phyloP scores from a whole-genome alignment of 2,113 vertebrate genomes.

The Gopherus flavomarginatus region DNA sequence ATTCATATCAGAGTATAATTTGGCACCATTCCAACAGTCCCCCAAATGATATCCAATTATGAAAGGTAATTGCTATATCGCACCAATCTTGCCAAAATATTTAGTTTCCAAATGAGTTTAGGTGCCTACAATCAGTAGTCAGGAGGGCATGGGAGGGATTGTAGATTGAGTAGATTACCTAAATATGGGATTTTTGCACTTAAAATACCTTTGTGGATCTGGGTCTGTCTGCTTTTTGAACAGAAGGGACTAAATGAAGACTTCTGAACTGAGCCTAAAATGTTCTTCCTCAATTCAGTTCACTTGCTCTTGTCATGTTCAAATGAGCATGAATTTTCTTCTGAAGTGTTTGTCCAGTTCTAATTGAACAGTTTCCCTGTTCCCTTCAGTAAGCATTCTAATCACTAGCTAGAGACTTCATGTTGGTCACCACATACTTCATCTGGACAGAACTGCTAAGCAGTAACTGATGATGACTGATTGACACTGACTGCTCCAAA shows the following conservation, averaged over 20 bases:
- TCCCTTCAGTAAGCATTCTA: background rate
- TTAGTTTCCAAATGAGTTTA: background rate
- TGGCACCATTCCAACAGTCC: too few relatives aligned
- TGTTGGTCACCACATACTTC: conserved; percentile 22
- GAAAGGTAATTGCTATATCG: too few relatives aligned
- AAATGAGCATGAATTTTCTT: background rate
- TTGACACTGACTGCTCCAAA: conserved; percentile 63
- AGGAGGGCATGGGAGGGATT: background rate
- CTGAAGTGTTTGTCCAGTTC: background rate
- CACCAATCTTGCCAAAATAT: background rate
- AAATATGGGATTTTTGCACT: background rate
- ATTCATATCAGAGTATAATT: too few relatives aligned
- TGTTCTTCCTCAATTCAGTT: background rate
- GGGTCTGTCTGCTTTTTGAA: background rate
- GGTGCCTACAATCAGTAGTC: background rate
- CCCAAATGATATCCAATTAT: too few relatives aligned
- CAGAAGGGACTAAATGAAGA: background rate
- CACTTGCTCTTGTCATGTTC: background rate
- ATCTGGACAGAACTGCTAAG: background rate
- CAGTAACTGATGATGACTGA: conserved; percentile 42
- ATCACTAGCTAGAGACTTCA: conserved; percentile 32
- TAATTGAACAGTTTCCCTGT: conserved; percentile 18
- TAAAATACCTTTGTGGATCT: background rate
- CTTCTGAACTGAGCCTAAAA: background rate
- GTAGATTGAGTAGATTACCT: background rate